Evolutionary conservation across 2,797 vertebrate genomes (phyloP).

Genomic region (Sylvilagus floridanus): DNA sequence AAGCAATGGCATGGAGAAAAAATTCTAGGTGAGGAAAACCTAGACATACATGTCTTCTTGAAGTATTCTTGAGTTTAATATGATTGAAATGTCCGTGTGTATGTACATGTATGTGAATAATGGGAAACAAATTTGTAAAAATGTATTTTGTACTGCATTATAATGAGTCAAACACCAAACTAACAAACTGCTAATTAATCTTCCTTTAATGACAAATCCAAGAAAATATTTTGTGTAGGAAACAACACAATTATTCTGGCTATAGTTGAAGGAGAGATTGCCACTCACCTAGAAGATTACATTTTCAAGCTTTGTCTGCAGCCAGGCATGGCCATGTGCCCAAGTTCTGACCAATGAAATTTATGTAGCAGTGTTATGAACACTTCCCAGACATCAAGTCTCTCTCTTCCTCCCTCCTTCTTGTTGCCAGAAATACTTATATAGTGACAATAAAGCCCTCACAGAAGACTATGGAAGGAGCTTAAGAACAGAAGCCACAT

Average conservation of each 20-base stretch:
- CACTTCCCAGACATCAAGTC: neutral
- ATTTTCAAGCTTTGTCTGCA: neutral
- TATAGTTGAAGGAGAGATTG: neutral
- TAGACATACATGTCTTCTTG: neutral
- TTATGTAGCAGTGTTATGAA: neutral
- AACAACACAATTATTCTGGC: neutral
- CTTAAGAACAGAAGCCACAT: neutral
- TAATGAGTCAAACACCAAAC: conserved; percentile 1
- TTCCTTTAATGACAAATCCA: neutral
- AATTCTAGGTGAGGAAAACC: neutral
- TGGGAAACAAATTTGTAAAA: conserved; percentile 14
- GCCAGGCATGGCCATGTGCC: neutral
- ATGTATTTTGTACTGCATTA: neutral
- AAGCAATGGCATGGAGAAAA: neutral
- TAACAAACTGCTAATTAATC: neutral
- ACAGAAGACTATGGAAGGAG: neutral
- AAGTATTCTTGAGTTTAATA: neutral
- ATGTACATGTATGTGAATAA: neutral
- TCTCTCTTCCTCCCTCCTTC: neutral
- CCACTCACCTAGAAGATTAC: neutral
- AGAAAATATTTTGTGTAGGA: neutral
- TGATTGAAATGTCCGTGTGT: neutral
- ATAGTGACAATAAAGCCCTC: neutral
- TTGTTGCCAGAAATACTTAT: neutral
- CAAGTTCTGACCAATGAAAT: neutral